Percentiles rank a stretch among this genome's conserved stretches.
phyloP scores from a whole-genome alignment of 2,113 vertebrate genomes.

The Serilophus lunatus region DNA sequence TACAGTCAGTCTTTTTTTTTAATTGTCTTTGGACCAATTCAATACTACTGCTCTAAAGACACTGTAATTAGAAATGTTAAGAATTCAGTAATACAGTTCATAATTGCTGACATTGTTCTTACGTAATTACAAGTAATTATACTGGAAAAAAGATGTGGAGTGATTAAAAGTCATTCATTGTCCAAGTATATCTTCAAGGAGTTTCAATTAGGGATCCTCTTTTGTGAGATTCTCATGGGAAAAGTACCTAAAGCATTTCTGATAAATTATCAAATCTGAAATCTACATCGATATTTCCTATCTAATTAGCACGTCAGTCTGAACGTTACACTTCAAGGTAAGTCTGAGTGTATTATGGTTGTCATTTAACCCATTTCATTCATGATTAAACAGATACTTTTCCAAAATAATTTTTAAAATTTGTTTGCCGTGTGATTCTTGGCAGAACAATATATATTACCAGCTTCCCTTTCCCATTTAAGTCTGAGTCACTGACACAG shows the following conservation, averaged over 20 bases:
- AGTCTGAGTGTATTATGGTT: neutral
- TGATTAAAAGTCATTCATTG: neutral
- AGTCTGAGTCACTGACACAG: neutral
- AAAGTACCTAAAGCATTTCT: neutral
- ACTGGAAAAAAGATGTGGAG: neutral
- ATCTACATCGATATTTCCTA: neutral
- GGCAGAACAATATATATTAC: neutral
- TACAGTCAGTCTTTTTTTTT: neutral
- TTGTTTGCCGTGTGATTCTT: neutral
- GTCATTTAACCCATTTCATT: neutral
- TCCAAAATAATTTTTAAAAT: neutral
- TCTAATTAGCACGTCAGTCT: neutral
- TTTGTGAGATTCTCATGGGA: neutral
- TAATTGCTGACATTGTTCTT: neutral
- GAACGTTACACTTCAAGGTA: neutral
- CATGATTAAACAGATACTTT: neutral
- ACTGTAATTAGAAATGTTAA: neutral
- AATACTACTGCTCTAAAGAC: neutral
- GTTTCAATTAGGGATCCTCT: neutral
- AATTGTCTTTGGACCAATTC: neutral
- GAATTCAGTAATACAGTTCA: neutral
- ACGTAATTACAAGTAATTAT: neutral
- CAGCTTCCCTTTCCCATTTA: neutral
- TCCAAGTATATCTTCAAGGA: neutral
- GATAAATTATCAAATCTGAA: neutral